phyloP scores from a whole-genome alignment of 2,888 invertebrate species.

The Kuschelorhynchus macadamiae region DNA sequence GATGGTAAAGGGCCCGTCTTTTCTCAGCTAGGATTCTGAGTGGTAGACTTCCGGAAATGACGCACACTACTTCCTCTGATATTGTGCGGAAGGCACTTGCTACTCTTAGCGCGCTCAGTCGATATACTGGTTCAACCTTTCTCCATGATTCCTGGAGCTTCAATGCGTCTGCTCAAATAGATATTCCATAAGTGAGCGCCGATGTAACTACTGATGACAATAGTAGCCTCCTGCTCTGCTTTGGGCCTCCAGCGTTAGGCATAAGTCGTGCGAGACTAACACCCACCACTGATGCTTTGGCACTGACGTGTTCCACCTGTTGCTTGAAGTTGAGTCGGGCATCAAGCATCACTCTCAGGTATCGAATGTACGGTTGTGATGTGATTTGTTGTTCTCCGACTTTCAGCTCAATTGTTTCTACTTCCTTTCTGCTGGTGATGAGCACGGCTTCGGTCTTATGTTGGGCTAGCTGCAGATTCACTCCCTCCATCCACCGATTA shows the following conservation, averaged over 20 bases:
- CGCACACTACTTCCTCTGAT: not conserved
- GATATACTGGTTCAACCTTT: constrained; percentile 5
- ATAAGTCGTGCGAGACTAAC: not conserved
- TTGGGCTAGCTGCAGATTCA: not conserved
- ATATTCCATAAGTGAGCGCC: constrained; percentile 1
- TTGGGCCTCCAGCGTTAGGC: constrained; percentile 1
- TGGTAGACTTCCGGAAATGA: constrained; percentile 6
- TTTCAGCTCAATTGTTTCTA: constrained; percentile 1
- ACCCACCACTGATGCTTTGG: not conserved
- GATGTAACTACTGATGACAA: constrained; percentile 18
- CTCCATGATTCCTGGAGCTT: constrained; percentile 1
- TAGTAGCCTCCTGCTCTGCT: constrained; percentile 2
- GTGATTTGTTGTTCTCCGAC: constrained; percentile 1
- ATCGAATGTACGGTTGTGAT: constrained; percentile 1
- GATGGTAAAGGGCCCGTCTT: not conserved
- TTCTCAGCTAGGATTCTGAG: constrained; percentile 2
- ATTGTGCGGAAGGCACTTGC: constrained; percentile 6
- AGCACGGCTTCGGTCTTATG: constrained; percentile 18
- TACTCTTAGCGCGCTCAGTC: constrained; percentile 14
- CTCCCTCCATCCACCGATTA: not conserved
- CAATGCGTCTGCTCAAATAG: constrained; percentile 7
- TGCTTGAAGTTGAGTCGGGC: constrained; percentile 5
- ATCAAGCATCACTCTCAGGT: constrained; percentile 1
- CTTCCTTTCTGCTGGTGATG: constrained; percentile 11
- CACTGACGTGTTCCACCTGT: constrained; percentile 8